These are phyloP conservation scores for Mya arenaria DNA, from an alignment of 1,140 invertebrate species.

Conservation along the genomic window DNA sequence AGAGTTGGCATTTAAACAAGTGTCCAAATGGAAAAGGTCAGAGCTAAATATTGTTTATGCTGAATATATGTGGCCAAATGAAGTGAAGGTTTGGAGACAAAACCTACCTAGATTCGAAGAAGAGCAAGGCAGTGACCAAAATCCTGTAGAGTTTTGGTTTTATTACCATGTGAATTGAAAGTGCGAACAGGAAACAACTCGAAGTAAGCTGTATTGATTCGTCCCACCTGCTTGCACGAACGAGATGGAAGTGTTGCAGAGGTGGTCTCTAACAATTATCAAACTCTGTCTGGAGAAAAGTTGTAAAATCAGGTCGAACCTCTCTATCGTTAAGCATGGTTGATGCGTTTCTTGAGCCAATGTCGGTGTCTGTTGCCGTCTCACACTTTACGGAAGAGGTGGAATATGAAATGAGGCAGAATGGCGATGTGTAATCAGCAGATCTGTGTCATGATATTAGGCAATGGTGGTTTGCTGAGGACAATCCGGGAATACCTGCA, in stretches of 20 bases:
- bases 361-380: conserved; percentile 16
- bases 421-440: background rate
- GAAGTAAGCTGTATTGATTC: conserved; percentile 36
- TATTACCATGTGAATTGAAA: background rate
- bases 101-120: background rate
- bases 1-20: background rate
- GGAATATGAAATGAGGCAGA: background rate
- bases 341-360: conserved; percentile 19
- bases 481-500: background rate
- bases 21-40: background rate
- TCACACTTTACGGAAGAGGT: conserved; percentile 7
- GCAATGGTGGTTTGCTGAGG: conserved; percentile 17
- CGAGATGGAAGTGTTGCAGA: background rate
- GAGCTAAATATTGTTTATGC: background rate
- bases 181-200: background rate
- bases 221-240: background rate
- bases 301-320: background rate
- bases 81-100: background rate
- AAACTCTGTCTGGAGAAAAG: background rate
- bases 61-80: background rate
- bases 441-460: background rate
- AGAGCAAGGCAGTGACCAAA: background rate
- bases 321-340: background rate
- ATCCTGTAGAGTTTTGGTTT: background rate
- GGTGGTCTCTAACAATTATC: background rate